A percentile compares a stretch with the other conserved stretches of the same genome.
These are phyloP conservation scores for Phoeniculus purpureus DNA, from an alignment of 2,797 vertebrate genomes.

Conservation along the genomic window DNA sequence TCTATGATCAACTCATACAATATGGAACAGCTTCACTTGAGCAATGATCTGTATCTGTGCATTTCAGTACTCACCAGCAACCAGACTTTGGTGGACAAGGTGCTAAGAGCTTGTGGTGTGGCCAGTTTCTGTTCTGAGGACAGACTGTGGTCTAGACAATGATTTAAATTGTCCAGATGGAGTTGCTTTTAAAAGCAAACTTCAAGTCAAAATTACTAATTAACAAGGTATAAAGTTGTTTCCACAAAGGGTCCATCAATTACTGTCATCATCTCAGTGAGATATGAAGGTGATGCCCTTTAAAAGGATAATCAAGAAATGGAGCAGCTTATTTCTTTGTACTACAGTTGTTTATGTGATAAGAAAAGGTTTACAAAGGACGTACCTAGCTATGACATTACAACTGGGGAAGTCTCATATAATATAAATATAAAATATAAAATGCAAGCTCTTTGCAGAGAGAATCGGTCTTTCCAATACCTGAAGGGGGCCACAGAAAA, in stretches of 20 bases:
- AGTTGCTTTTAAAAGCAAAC: slow-evolving; percentile 45
- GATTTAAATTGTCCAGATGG: slow-evolving; percentile 42
- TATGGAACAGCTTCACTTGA: background rate
- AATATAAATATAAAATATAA: no score
- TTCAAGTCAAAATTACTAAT: slow-evolving; percentile 42
- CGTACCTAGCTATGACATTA: background rate
- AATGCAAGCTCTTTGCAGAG: background rate
- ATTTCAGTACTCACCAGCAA: background rate
- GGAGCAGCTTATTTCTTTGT: background rate
- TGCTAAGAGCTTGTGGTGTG: background rate
- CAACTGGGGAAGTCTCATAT: background rate
- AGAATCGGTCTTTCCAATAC: background rate
- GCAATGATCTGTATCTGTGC: background rate
- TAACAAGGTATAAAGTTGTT: slow-evolving; percentile 13
- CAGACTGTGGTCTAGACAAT: background rate
- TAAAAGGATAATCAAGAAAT: slow-evolving; percentile 5
- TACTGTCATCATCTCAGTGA: background rate
- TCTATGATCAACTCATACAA: background rate
- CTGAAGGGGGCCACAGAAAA: no score
- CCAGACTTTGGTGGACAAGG: background rate
- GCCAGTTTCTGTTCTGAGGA: background rate
- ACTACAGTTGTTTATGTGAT: background rate
- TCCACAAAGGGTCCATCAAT: slow-evolving; percentile 17
- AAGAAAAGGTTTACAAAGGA: background rate
- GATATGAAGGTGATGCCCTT: background rate